These are phyloP conservation scores for Diachasmimorpha longicaudata DNA, from an alignment of 1,140 invertebrate species.

Conservation along the genomic window DNA sequence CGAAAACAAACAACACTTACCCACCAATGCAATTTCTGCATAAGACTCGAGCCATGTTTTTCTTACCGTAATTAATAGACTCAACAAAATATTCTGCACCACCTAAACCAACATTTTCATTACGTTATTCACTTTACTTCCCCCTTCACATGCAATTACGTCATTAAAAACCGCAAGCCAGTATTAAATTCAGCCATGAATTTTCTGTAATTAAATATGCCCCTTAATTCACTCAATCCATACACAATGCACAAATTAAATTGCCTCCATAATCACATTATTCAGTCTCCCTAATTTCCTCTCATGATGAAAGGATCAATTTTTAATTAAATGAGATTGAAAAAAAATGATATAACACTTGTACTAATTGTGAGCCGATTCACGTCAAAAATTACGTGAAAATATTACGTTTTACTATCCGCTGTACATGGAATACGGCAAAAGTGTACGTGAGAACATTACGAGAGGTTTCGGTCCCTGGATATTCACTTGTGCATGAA, in stretches of 20 bases:
- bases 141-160: not conserved
- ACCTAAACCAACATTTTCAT: not conserved
- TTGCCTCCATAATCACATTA: not conserved
- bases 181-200: not conserved
- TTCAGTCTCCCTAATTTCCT: not conserved
- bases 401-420: not conserved
- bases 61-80: too few species aligned
- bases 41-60: too few species aligned
- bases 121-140: not conserved
- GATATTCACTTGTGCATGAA: not conserved
- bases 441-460: constrained; percentile 4
- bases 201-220: not conserved
- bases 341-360: not conserved
- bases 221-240: not conserved
- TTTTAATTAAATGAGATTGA: not conserved
- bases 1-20: too few species aligned
- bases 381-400: not conserved
- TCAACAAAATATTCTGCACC: too few species aligned
- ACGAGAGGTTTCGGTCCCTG: not conserved
- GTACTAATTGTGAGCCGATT: not conserved
- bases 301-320: not conserved
- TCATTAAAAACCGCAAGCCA: not conserved
- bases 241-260: not conserved
- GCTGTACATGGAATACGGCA: not conserved
- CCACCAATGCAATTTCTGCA: too few species aligned